Evolutionary conservation across 2,888 invertebrate species (phyloP), one percentile per base, ranked within the genome.

Genomic region (Alloplasta piceator): DNA sequence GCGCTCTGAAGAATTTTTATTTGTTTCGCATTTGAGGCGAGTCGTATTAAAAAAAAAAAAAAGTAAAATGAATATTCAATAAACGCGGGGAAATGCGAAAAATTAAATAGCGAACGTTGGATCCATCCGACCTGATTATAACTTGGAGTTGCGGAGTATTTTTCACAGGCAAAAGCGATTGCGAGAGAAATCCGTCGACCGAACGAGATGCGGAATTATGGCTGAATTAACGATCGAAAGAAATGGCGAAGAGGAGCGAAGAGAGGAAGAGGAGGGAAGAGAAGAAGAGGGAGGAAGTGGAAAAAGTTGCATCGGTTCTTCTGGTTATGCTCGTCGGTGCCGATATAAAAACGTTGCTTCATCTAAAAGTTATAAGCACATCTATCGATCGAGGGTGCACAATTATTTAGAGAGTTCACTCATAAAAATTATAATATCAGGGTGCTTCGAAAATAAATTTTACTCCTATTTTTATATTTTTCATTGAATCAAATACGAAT

Each of bases 281-380:
- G 38, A 71, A n/a, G n/a, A n/a, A 43, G 4, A 14, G 38, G 36
- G 64, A 14, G 1, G 26, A 41, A 39, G 14, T 52, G 14, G 12
- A 43, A 5, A 70, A 50, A 26, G 12, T 58, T 60, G 7, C 12
- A 50, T 9, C n/a, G 39, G 52, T 10, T 9, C 38, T 60, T 36
- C 16, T 39, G 39, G 38, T 9, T 16, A n/a, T n/a, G 9, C 48
- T 67, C 46, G 10, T 16, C 6, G 55, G 16, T 50, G 41, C 72
- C 72, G 56, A 48, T 68, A 72, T 71, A 67, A 75, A 75, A 78
- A 41, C 38, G 60, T 52, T 60, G 74, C 52, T 70, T 55, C 38
- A 41, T 64, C 26, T 64, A 41, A 68, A 36, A 68, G 58, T 70
- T 46, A 64, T 55, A 67, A 36, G 39, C 58, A 43, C 7, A 43